Conservation (phyloP, 2,888 invertebrate genomes). For the Trachelus stipa region DNA sequence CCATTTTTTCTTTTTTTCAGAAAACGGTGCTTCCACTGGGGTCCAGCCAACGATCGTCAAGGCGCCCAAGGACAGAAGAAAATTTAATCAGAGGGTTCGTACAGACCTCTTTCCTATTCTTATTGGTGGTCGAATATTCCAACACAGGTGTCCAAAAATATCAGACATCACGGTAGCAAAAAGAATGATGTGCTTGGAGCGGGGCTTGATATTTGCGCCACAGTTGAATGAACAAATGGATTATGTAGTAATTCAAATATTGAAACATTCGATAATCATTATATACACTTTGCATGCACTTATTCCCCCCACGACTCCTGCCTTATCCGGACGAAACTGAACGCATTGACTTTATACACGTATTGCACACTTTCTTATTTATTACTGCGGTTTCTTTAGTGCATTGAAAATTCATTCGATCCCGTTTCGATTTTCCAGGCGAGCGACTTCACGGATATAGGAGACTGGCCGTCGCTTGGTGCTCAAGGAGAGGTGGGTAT, state of each 20-base stretch:
- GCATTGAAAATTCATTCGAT: background rate
- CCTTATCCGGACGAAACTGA: background rate
- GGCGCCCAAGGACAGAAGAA: conserved; percentile 68
- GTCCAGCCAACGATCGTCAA: conserved; percentile 66
- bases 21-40: conserved; percentile 54
- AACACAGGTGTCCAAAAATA: background rate
- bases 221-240: background rate
- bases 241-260: no score
- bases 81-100: conserved; percentile 69
- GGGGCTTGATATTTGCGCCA: background rate
- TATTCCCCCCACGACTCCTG: background rate
- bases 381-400: background rate
- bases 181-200: no score
- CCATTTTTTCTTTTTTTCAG: conserved; percentile 45
- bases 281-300: background rate
- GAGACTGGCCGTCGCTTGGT: conserved; percentile 93
- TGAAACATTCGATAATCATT: no score
- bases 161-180: background rate
- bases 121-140: background rate
- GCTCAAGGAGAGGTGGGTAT: conserved; percentile 71
- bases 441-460: conserved; percentile 87
- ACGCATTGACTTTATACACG: background rate
- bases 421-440: conserved; percentile 72
- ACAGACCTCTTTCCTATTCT: background rate
- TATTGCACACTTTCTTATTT: background rate